Percentiles rank a stretch among this genome's conserved stretches.
These are phyloP conservation scores for Leptopilina drosophilae DNA, from an alignment of 2,888 invertebrate species.

Conservation along the genomic window DNA sequence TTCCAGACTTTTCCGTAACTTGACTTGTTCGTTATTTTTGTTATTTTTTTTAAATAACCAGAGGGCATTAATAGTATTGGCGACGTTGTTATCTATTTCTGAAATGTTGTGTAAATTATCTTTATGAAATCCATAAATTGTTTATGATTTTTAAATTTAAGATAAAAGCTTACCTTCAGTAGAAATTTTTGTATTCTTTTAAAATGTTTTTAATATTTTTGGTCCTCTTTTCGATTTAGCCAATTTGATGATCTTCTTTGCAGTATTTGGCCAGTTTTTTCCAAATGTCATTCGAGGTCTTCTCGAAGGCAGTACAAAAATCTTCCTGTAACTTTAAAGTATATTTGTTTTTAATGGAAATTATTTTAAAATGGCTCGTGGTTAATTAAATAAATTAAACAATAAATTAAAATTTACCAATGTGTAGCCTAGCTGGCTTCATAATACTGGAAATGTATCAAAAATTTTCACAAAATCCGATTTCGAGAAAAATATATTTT, in stretches of 20 bases:
- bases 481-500: conserved; percentile 19
- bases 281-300: not conserved
- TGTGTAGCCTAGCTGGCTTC: too few species aligned
- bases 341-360: not conserved
- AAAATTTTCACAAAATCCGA: too few species aligned
- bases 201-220: not conserved
- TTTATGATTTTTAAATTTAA: too few species aligned
- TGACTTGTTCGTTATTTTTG: not conserved
- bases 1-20: not conserved
- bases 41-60: not conserved
- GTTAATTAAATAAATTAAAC: too few species aligned
- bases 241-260: not conserved
- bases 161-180: not conserved
- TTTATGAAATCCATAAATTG: too few species aligned
- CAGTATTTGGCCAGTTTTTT: not conserved
- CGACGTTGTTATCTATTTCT: too few species aligned
- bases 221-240: not conserved
- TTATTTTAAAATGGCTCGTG: too few species aligned
- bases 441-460: too few species aligned
- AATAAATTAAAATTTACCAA: too few species aligned
- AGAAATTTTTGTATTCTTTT: not conserved
- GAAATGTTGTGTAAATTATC: too few species aligned
- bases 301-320: not conserved
- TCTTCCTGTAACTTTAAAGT: not conserved
- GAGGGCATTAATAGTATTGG: not conserved